phyloP scores from a whole-genome alignment of 2,113 vertebrate species.

The Caracal caracal region DNA sequence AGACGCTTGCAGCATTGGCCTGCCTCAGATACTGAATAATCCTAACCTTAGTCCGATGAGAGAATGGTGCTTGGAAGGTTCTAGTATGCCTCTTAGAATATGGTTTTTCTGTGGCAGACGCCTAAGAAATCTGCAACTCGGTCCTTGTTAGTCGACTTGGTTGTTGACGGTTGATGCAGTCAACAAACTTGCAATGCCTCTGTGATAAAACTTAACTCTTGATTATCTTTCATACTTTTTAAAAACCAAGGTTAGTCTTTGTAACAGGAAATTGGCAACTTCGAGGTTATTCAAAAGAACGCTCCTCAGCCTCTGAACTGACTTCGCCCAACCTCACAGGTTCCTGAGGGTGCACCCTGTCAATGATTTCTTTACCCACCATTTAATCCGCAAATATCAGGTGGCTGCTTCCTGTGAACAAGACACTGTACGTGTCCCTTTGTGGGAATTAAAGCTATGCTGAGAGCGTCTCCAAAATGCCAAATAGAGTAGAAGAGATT shows the following conservation, averaged over 20 bases:
- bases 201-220: neutral
- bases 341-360: fast-evolving
- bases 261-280: neutral
- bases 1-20: too few relatives aligned
- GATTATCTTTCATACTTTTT: too few relatives aligned
- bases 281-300: neutral
- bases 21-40: neutral
- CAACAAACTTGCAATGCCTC: too few relatives aligned
- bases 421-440: neutral
- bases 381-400: too few relatives aligned
- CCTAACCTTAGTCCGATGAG: neutral
- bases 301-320: neutral
- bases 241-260: neutral
- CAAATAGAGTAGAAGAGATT: neutral
- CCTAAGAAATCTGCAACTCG: neutral
- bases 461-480: neutral
- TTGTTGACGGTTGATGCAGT: neutral
- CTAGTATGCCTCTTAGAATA: too few relatives aligned
- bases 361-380: neutral
- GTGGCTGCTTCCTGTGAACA: fast-evolving
- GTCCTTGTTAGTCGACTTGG: neutral
- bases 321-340: fast-evolving
- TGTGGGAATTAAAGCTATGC: neutral
- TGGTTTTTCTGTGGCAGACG: too few relatives aligned
- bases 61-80: fast-evolving